Percentiles rank a stretch among this genome's conserved stretches.
Conservation (phyloP, 2,113 vertebrate species). For the Ranitomeya variabilis region DNA sequence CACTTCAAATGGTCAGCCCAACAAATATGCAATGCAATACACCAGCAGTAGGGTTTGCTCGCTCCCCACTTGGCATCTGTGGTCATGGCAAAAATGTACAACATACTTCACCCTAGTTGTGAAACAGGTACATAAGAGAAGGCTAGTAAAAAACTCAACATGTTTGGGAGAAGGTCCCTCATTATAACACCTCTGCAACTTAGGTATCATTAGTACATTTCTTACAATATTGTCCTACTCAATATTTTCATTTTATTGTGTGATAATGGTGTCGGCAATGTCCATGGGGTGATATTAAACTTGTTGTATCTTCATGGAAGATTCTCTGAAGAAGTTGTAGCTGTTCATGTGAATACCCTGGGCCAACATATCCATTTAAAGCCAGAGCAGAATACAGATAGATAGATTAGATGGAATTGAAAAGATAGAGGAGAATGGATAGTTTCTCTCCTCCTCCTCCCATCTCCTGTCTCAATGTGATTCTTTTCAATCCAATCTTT, state of each 20-base stretch:
- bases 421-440: constrained; percentile 32
- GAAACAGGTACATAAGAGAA: too few relatives aligned
- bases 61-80: too few relatives aligned
- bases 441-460: background rate
- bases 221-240: background rate
- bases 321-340: background rate
- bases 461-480: constrained; percentile 35
- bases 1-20: too few relatives aligned
- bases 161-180: too few relatives aligned
- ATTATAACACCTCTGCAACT: too few relatives aligned
- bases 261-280: background rate
- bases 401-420: constrained; percentile 38
- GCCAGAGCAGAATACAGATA: constrained; percentile 6
- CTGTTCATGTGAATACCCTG: background rate
- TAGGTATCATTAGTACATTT: background rate
- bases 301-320: background rate
- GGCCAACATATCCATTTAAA: background rate
- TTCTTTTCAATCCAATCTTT: constrained; percentile 46
- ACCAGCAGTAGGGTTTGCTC: too few relatives aligned
- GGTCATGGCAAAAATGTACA: too few relatives aligned
- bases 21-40: too few relatives aligned
- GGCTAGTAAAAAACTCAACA: too few relatives aligned
- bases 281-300: background rate
- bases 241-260: background rate
- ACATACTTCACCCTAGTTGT: too few relatives aligned